Evolutionary conservation across 2,797 vertebrate species (phyloP), one percentile per base, ranked within the genome.

Genomic region (Xiphorhynchus erythropygius): DNA sequence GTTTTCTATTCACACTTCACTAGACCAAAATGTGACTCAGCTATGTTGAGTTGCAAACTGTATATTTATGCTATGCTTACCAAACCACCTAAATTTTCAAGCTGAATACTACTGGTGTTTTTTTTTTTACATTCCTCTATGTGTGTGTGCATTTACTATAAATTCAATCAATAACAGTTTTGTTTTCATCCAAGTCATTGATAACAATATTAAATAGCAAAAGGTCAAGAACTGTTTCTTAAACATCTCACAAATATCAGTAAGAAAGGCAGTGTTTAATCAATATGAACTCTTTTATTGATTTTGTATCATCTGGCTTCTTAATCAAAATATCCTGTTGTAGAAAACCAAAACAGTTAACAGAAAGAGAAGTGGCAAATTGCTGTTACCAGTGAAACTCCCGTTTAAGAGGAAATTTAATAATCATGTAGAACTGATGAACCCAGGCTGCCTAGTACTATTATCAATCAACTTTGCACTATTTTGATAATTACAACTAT

Each of bases 271-370:
- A 83, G 18, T 33, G 25, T 87, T 89, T 85, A 92, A 89, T 89
- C 89, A 50, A 52, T 71, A 89, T 85, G 57, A 92, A 89, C 69
- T 86, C 53, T 86, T 80, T 13, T 71, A 90, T 94, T 89, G 87
- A 94, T 94, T 96, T 95, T 92, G 19, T 73, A 92, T 94, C 75
- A 79, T 90, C n/a, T 85, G 37, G 6, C 17, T 78, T 87, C 78
- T 84, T 93, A 93, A 93, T 88, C 69, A 95, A 96, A 97, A 73
- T 81, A 93, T 65, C 68, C 52, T 52, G 15, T 18, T 62, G 50
- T 73, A 81, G 28, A 50, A 93, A 96, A 83, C 11, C 17, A 67
- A 84, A 84, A 76, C 22, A 83, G 21, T 60, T 85, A 85, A 80
- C 39, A 63, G 71, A 78, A 89, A 74, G 67, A 13, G n/a, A 95